Base-by-base conservation (phyloP, 2,113 vertebrate species). In the Actenoides lindsayi region DNA sequence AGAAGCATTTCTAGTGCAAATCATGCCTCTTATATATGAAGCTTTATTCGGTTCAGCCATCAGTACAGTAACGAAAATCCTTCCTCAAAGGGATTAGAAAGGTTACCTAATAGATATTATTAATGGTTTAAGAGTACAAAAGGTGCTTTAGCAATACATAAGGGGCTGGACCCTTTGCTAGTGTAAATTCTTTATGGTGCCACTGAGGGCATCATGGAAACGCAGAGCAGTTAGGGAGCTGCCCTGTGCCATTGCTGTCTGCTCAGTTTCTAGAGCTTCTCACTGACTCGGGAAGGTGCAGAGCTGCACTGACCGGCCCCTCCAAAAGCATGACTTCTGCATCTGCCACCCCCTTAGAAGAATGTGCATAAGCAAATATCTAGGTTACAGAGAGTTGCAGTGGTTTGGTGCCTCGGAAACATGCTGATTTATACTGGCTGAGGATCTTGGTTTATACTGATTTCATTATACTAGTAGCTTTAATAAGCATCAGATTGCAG, bases 71-170 rank as follows among this genome's bases (percentile, higher is more conserved):
- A 71, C 76, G 78, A 89, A 94, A 94, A 94, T 81, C 83, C 94
- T 95, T 89, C 83, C 92, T 95, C 86, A 37, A 27, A 92, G 62
- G 86, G 73, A 89, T 87, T 95, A 89, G 67, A 60, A 91, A 65
- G 77, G 50, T 94, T 81, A 92, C 76, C 89, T 92, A 92, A 90
- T n/a, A 73, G 80, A 92, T 93, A 90, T 77, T 90, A 90, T 93
- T 94, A 83, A 89, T 92, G 54, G 82, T 94, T 94, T 88, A 88
- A 94, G 77, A 93, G 87, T 48, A 87, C 68, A 75, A 90, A 87
- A 89, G 33, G 69, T 93, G 48, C 42, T 74, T 85, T 42, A 86
- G 79, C 57, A 62, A 48, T 82, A 76, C 4, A 13, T 80, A 60
- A 80, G 46, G 80, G 46, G 23, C 31, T 75, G 25, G 78, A 83